Evolutionary conservation across 1,140 invertebrate species (phyloP), one percentile per base, ranked within the genome.

Genomic region (Cydia strobilella): DNA sequence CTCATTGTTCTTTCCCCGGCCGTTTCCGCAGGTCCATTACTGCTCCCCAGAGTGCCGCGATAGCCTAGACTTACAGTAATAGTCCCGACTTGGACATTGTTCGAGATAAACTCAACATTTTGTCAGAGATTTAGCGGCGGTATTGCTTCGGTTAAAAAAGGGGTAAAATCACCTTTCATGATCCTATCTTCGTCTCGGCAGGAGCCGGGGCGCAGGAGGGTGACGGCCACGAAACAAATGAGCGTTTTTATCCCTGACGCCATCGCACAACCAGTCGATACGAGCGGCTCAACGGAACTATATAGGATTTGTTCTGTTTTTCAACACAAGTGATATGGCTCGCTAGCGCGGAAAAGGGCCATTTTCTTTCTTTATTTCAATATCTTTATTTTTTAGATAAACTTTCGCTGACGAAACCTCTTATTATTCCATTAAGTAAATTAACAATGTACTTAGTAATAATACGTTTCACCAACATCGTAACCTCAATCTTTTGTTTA

Each of bases 151-250:
- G 48, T 69, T 66, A 69, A 62, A 62, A 74, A 74, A 59, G 73
- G 48, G 59, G 54, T 77, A 54, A 69, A 75, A 59, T 72, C 83
- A 92, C 88, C 89, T 88, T 90, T 90, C 74, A 86, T 82, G 78
- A 91, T 91, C 80, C 88, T 90, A 12, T 92, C 89, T 75, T 92
- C 90, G 78, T 92, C 90, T 74, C 88, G 42, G 31, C 59, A 51
- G 23, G 23, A 20, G 27, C 9, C 66, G 12, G 20, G 18, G 45
- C 35, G 51, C 2, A 75, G 63, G 59, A 69, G 65, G 35, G 65
- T 23, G 48, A 13, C 15, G 39, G 73, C 20, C 39, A 31, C 54
- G 20, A 66, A 74, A 74, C 13, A 74, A 54, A 45, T 54, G 31
- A 42, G 27, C 73, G 73, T 12, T 65, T n/a, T 62, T 54, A 74